Evolutionary conservation across 2,888 invertebrate species (phyloP).

Genomic region (Mimachlamys varia): DNA sequence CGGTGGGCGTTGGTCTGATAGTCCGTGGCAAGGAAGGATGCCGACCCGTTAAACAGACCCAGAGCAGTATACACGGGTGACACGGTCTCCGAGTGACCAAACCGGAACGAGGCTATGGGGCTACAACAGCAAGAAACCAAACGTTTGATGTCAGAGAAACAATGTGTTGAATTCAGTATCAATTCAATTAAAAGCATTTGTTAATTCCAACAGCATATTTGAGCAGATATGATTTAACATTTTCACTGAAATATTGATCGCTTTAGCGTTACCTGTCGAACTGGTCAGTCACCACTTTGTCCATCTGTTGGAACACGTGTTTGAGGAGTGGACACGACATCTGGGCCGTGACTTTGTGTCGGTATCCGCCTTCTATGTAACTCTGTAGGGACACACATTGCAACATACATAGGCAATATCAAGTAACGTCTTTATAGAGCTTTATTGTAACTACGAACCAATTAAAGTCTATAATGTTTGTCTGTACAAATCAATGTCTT

Average conservation of each 20-base stretch:
- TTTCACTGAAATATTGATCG: background rate
- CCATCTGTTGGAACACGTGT: slow-evolving; percentile 76
- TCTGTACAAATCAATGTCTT: too few relatives aligned
- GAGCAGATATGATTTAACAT: background rate
- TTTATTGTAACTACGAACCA: too few relatives aligned
- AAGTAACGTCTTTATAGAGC: too few relatives aligned
- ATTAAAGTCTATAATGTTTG: too few relatives aligned
- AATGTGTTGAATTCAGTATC: too few relatives aligned
- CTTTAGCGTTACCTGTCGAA: background rate
- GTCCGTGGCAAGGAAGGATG: slow-evolving; percentile 74
- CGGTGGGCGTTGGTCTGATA: slow-evolving; percentile 70
- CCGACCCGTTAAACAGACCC: slow-evolving; percentile 79
- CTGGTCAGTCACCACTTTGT: slow-evolving; percentile 60
- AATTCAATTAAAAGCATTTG: too few relatives aligned
- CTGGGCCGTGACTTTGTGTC: slow-evolving; percentile 75
- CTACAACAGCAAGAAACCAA: background rate
- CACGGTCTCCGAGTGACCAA: slow-evolving; percentile 80
- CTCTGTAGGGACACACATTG: background rate
- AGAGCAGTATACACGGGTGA: slow-evolving; percentile 77
- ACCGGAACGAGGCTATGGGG: slow-evolving; percentile 70
- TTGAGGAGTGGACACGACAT: slow-evolving; percentile 80
- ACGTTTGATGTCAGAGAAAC: too few relatives aligned
- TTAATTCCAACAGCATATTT: background rate
- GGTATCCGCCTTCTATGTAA: slow-evolving; percentile 68
- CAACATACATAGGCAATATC: too few relatives aligned